Percentiles rank a stretch among this genome's conserved stretches.
phyloP scores from a whole-genome alignment of 2,888 invertebrate genomes.

The Hirtodrosophila alboralis region DNA sequence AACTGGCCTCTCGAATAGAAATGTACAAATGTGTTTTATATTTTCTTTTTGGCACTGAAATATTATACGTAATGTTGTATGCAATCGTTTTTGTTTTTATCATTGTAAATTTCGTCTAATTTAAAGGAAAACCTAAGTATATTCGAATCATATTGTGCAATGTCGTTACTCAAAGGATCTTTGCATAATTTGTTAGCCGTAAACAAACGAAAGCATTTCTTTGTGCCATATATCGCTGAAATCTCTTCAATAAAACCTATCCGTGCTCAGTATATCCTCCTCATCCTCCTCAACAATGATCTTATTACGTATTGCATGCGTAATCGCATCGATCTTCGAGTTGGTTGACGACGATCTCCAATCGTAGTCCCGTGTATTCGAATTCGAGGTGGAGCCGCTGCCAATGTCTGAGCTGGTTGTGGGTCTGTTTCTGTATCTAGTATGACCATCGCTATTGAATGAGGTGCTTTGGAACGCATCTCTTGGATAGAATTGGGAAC shows the following conservation, averaged over 20 bases:
- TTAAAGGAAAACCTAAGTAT: conserved; percentile 17
- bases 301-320: conserved; percentile 81
- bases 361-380: conserved; percentile 64
- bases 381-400: conserved; percentile 42
- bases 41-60: conserved; percentile 51
- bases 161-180: conserved; percentile 7
- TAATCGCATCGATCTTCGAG: conserved; percentile 71
- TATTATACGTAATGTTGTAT: conserved; percentile 12
- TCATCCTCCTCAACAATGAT: conserved; percentile 81
- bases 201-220: conserved; percentile 18
- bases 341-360: conserved; percentile 65
- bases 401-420: conserved; percentile 22
- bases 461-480: conserved; percentile 62
- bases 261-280: conserved; percentile 81
- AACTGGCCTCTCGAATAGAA: conserved; percentile 45
- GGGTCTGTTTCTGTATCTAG: conserved; percentile 29
- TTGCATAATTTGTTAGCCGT: conserved; percentile 1
- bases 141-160: conserved; percentile 33
- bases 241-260: conserved; percentile 84
- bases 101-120: conserved; percentile 1
- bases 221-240: conserved; percentile 67
- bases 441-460: conserved; percentile 40
- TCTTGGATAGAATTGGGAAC: conserved; percentile 31
- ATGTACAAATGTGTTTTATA: conserved; percentile 57
- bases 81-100: neutral